Conservation (phyloP, 1,140 invertebrate genomes). For the Harlomillsia oculata region DNA sequence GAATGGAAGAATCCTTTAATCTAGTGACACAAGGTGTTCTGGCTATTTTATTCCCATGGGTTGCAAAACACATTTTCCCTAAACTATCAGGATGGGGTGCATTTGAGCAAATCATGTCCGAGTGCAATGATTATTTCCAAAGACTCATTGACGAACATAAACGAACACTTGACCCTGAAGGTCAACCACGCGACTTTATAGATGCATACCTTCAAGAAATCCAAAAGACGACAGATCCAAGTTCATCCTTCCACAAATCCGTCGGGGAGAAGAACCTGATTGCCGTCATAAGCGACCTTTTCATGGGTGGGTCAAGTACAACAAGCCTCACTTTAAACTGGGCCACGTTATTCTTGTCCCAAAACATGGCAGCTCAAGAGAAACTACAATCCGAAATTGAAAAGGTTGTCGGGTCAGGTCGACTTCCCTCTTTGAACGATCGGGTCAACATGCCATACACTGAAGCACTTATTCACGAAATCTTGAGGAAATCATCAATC, state of each 20-base stretch:
- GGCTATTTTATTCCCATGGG: conserved; percentile 15
- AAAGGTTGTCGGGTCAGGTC: neutral
- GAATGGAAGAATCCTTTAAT: neutral
- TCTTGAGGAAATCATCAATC: conserved; percentile 63
- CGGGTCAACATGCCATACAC: conserved; percentile 59
- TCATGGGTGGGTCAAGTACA: conserved; percentile 40
- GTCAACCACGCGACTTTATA: conserved; percentile 3
- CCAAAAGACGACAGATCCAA: conserved; percentile 9
- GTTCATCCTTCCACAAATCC: conserved; percentile 16
- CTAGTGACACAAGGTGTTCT: neutral
- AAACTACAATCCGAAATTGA: conserved; percentile 17
- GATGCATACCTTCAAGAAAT: conserved; percentile 21
- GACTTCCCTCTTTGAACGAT: neutral
- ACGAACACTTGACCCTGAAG: neutral
- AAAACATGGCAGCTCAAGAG: conserved; percentile 1
- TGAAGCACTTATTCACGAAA: conserved; percentile 64
- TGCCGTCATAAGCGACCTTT: neutral
- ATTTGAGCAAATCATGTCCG: neutral
- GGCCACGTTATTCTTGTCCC: conserved; percentile 8
- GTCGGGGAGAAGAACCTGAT: conserved; percentile 9
- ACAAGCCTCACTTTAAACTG: conserved; percentile 39
- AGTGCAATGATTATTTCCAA: conserved; percentile 3
- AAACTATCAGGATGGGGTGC: conserved; percentile 9
- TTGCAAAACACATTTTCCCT: neutral
- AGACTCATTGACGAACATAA: conserved; percentile 4